A percentile compares a stretch with the other conserved stretches of the same genome.
phyloP scores from a whole-genome alignment of 2,113 vertebrate genomes.

The Hydrolagus affinis region DNA sequence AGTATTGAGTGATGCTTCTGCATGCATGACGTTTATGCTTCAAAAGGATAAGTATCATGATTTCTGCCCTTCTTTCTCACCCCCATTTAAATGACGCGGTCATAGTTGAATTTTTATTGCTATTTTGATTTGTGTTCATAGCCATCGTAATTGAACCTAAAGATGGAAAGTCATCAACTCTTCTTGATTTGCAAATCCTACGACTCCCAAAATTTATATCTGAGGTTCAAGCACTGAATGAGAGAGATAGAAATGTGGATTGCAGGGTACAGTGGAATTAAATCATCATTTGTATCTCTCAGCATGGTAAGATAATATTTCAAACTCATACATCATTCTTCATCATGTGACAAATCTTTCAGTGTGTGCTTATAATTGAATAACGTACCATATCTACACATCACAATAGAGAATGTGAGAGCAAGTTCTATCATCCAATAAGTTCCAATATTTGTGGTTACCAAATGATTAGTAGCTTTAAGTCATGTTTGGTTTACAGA shows the following conservation, averaged over 20 bases:
- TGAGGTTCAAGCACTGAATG: not conserved
- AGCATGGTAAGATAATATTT: not conserved
- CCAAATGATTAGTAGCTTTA: not conserved
- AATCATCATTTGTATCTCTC: not conserved
- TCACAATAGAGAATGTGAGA: not conserved
- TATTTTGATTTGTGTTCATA: not conserved
- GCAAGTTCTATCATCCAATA: not conserved
- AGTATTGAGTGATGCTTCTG: not conserved
- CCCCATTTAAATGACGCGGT: too few relatives aligned
- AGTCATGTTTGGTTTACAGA: not conserved
- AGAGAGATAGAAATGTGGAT: too few relatives aligned
- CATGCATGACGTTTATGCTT: too few relatives aligned
- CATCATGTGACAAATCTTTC: not conserved
- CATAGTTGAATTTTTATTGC: not conserved
- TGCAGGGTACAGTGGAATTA: not conserved
- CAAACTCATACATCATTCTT: not conserved
- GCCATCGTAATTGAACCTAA: not conserved
- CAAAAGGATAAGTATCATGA: not conserved
- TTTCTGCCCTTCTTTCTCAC: not conserved
- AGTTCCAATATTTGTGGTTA: not conserved
- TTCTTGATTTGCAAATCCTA: not conserved
- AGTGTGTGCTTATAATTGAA: too few relatives aligned
- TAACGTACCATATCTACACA: too few relatives aligned
- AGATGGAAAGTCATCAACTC: not conserved
- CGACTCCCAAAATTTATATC: not conserved